Base-by-base conservation (phyloP, 2,113 vertebrate genomes). In the Amblyornis subalaris region DNA sequence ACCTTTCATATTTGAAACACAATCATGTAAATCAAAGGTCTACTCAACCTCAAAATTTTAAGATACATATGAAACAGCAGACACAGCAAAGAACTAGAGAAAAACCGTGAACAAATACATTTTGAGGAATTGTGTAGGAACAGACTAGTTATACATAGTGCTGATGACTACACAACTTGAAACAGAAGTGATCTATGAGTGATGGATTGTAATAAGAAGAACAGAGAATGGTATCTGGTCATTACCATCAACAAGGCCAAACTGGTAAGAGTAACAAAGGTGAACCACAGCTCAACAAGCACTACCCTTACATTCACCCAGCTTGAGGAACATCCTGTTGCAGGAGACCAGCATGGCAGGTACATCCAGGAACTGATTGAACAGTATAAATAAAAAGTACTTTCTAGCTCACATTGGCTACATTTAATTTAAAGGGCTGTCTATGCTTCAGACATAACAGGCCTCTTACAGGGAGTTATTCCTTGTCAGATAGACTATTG, bases 401-500 rank as follows among this genome's bases (percentile, higher is more conserved):
- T 20, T 85, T 47, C 75, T 50, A 82, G 61, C 65, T 79, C 70
- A 54, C 3, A 2, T 20, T 79, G 81, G 35, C 66, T 93, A 23
- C 35, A 17, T 57, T 84, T 90, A 62, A 90, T 81, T 85, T 72
- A 70, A 89, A 85, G 66, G 73, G 50, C 55, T 80, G 33, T 28
- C 82, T 55, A 3, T 78, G 55, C 74, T 44, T 95, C 82, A 83
- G 76, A 88, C 78, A 29, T 51, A 89, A 61, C 70, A n/a, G 20
- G 87, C 57, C 87, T 85, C 77, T 91, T 60, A 79, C 77, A 71
- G 62, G 74, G 84, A 94, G 85, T 70, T 80, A 88, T 50, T 93
- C 94, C 94, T 93, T 71, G 91, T 83, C 85, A 89, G 85, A 93
- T 38, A 93, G 81, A 90, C 62, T 88, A 40, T 88, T 95, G 93